Evolutionary conservation across 2,797 vertebrate species (phyloP).

Genomic region (Hippocampus kuda): DNA sequence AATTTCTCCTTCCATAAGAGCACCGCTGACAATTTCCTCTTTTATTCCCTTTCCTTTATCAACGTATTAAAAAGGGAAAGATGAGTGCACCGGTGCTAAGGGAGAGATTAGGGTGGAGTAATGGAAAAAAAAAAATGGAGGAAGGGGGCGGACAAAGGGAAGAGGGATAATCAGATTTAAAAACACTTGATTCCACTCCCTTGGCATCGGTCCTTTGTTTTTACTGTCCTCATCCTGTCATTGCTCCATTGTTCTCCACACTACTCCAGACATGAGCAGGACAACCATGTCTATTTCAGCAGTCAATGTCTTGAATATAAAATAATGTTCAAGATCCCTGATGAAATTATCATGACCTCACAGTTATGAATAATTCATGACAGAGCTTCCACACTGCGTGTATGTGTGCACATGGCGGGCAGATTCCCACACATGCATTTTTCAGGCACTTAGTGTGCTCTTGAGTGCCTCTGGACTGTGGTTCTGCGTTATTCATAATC

Average conservation of each 20-base stretch:
- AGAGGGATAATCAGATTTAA: slow-evolving; percentile 13
- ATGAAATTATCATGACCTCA: slow-evolving; percentile 21
- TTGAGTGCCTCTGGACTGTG: slow-evolving; percentile 27
- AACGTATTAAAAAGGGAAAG: background rate
- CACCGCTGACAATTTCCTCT: background rate
- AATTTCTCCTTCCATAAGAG: background rate
- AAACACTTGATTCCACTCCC: slow-evolving; percentile 5
- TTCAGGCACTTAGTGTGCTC: slow-evolving; percentile 26
- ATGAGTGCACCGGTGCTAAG: slow-evolving; percentile 3
- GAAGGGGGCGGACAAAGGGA: background rate
- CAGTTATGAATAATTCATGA: slow-evolving; percentile 35
- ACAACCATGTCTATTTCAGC: background rate
- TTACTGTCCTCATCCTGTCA: slow-evolving; percentile 4
- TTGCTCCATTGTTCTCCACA: slow-evolving; percentile 1
- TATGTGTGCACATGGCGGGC: background rate
- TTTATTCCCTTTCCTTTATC: background rate
- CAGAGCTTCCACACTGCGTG: background rate
- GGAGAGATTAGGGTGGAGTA: background rate
- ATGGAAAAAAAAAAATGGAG: background rate
- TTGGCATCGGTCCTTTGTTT: slow-evolving; percentile 14
- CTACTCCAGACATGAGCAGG: background rate
- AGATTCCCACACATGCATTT: slow-evolving; percentile 18
- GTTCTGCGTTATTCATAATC: slow-evolving; percentile 14
- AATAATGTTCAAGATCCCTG: slow-evolving; percentile 9
- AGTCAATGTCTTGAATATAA: background rate